These are phyloP conservation scores for Vespertilio murinus DNA, from an alignment of 2,797 vertebrate species.

Conservation along the genomic window DNA sequence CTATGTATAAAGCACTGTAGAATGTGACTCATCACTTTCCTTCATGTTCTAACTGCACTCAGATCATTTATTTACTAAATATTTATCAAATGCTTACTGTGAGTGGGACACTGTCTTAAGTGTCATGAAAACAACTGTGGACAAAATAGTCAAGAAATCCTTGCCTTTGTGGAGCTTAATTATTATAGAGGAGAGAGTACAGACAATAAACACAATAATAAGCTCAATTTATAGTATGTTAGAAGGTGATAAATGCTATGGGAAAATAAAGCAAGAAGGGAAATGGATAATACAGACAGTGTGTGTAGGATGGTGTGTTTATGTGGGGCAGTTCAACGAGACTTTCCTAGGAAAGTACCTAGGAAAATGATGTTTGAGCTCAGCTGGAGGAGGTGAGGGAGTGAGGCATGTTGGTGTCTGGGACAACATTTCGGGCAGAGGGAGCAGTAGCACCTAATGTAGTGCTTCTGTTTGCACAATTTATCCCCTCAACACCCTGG, in stretches of 20 bases:
- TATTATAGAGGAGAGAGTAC: not conserved
- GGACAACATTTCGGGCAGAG: not conserved
- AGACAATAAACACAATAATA: not conserved
- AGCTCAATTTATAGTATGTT: not conserved
- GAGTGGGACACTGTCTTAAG: not conserved
- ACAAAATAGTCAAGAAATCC: not conserved
- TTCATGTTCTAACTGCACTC: slow-evolving; percentile 15
- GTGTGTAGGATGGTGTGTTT: not conserved
- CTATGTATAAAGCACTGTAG: not conserved
- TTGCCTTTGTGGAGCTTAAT: not conserved
- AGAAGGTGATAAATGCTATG: not conserved
- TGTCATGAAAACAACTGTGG: not conserved
- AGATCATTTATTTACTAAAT: slow-evolving; percentile 31
- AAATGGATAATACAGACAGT: not conserved
- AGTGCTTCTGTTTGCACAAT: not conserved
- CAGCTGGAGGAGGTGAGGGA: not conserved
- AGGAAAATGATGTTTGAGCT: not conserved
- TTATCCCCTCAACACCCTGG: not conserved
- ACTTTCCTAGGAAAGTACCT: not conserved
- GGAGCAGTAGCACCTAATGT: not conserved
- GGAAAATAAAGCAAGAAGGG: not conserved
- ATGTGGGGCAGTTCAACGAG: not conserved
- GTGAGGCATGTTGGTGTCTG: not conserved
- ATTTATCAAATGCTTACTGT: not conserved
- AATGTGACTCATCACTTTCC: slow-evolving; percentile 22